These are phyloP conservation scores for Rhingia rostrata DNA, from an alignment of 2,888 invertebrate species.

Conservation along the genomic window DNA sequence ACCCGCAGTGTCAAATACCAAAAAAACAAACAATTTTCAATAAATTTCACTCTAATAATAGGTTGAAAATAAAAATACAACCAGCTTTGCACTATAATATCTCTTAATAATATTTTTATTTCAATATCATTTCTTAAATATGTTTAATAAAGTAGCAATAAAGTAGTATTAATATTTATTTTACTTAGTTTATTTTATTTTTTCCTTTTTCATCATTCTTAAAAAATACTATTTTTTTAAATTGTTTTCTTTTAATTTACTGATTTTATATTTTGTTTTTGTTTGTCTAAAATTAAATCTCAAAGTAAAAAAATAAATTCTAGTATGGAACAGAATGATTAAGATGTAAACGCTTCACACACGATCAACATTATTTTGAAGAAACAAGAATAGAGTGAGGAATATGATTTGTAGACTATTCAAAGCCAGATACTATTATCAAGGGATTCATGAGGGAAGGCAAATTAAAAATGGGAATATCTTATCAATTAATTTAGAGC, in stretches of 20 bases:
- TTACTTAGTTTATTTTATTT: conserved; percentile 54
- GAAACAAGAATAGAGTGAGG: not conserved
- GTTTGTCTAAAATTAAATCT: conserved; percentile 58
- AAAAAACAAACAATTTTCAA: not conserved
- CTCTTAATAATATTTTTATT: conserved; percentile 67
- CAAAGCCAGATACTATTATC: not conserved
- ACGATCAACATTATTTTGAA: conserved; percentile 13
- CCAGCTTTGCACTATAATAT: conserved; percentile 22
- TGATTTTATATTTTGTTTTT: conserved; percentile 40
- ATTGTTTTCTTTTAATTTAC: conserved; percentile 37
- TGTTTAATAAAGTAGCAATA: conserved; percentile 56
- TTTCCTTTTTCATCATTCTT: conserved; percentile 41
- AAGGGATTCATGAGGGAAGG: conserved; percentile 32
- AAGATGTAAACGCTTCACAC: conserved; percentile 37
- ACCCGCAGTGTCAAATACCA: no score
- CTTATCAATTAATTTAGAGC: conserved; percentile 44
- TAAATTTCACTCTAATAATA: not conserved
- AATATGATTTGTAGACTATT: conserved; percentile 15
- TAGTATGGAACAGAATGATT: conserved; percentile 49
- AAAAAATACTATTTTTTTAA: conserved; percentile 47
- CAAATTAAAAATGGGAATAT: conserved; percentile 39
- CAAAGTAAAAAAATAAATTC: conserved; percentile 52
- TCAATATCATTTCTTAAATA: conserved; percentile 66
- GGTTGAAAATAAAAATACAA: not conserved
- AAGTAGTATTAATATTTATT: conserved; percentile 65